Conservation (phyloP, 2,797 vertebrate species). For the Brachymystax lenok region DNA sequence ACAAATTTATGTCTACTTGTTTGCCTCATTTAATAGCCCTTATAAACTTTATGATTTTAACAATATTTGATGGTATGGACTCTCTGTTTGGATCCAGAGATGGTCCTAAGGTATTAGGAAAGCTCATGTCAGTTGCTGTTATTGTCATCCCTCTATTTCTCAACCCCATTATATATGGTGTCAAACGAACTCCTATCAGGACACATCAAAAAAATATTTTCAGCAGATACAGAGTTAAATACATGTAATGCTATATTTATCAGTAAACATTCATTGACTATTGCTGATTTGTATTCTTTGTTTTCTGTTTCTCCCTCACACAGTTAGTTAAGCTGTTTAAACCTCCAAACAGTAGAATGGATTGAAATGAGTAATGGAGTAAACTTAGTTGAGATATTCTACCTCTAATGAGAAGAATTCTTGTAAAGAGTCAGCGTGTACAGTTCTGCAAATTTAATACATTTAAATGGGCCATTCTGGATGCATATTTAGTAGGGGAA, state of each 20-base stretch:
- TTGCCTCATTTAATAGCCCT: constrained; percentile 27
- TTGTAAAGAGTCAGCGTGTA: too few species aligned
- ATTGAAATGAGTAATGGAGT: too few species aligned
- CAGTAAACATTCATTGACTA: background rate
- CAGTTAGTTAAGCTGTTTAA: background rate
- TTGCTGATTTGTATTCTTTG: background rate
- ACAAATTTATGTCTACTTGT: constrained; percentile 26
- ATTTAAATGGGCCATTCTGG: background rate
- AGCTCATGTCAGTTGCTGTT: constrained; percentile 23
- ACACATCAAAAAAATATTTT: constrained; percentile 2
- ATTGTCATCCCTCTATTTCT: constrained; percentile 29
- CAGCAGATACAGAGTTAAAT: background rate
- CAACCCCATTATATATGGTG: constrained; percentile 37
- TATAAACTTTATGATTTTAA: constrained; percentile 16
- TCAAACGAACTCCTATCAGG: constrained; percentile 19
- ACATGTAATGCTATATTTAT: background rate
- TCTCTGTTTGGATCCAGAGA: constrained; percentile 10
- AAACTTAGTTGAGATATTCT: too few species aligned
- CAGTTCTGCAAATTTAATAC: background rate
- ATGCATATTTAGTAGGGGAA: background rate
- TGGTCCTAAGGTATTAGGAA: constrained; percentile 12
- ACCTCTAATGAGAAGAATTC: too few species aligned
- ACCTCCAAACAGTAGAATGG: background rate
- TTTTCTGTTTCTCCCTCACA: background rate
- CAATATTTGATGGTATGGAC: constrained; percentile 17